Evolutionary conservation across 2,113 vertebrate species (phyloP), one percentile per base, ranked within the genome.

Genomic region (Empidonax alnorum): DNA sequence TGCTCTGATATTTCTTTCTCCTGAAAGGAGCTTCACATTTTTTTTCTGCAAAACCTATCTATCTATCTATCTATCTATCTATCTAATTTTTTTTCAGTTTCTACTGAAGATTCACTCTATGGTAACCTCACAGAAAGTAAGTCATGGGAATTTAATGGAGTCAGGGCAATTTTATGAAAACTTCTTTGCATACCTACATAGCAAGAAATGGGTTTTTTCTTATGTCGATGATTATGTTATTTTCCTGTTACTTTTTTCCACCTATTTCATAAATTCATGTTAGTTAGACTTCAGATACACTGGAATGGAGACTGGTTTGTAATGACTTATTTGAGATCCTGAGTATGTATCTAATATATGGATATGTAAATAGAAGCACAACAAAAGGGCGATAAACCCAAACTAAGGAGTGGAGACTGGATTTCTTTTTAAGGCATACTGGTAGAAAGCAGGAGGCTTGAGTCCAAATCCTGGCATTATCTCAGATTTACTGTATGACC

Each of bases 401-500:
- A 87, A 50, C 13, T 58, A 59, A 84, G 33, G 90, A 50, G 4
- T 30, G 27, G 31, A 67, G 22, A n/a, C 12, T 30, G 17, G 5
- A 27, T 79, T 94, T 79, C 35, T 63, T 81, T 91, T 74, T 44
- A 79, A 87, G 49, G 18, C 17, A 3, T 74, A 24, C 14, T 17
- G 41, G n/a, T 23, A 56, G 50, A 77, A 87, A 87, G 59, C 55
- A 82, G 69, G 52, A 92, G 73, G 35, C 61, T 84, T 84, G 89
- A 66, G 23, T 67, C 42, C 35, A 94, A 89, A 94, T 91, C 76
- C 65, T 44, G 37, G 68, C 35, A 84, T 95, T 91, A 95, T 62
- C 73, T 59, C 68, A 93, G 89, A 89, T 89, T 95, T 95, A 81
- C 61, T 59, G 33, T 30, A 33, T 78, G 91, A 95, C 87, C 87